Evolutionary conservation across 2,797 vertebrate species (phyloP).

Genomic region (Ctenosaura bakeri): DNA sequence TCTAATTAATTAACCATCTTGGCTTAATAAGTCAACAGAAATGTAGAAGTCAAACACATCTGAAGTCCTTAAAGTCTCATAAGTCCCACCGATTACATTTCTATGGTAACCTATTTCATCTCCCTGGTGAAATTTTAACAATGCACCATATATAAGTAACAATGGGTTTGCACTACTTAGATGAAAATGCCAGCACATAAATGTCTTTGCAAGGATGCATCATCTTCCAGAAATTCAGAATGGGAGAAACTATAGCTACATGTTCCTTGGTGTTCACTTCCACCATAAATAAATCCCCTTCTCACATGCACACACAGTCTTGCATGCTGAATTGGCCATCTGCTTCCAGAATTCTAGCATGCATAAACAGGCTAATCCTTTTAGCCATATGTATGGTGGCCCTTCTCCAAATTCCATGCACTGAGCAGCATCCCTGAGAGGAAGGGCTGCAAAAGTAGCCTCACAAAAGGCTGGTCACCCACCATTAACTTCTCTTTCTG

Average conservation of each 20-base stretch:
- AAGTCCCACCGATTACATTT: no score
- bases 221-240: slow-evolving; percentile 36
- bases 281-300: not conserved
- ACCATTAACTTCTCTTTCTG: slow-evolving; percentile 32
- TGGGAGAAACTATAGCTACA: slow-evolving; percentile 26
- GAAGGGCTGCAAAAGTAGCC: not conserved
- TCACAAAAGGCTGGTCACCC: slow-evolving; percentile 13
- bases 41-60: not conserved
- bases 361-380: slow-evolving; percentile 39
- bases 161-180: fast-evolving
- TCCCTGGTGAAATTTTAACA: slow-evolving; percentile 26
- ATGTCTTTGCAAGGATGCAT: not conserved
- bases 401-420: not conserved
- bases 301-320: not conserved
- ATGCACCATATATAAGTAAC: slow-evolving; percentile 9
- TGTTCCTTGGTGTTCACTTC: not conserved
- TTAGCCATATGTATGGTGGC: not conserved
- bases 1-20: not conserved
- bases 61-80: not conserved
- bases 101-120: not conserved
- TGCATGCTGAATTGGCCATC: slow-evolving; percentile 23
- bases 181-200: not conserved
- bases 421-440: not conserved
- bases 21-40: not conserved
- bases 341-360: slow-evolving; percentile 33